Evolutionary conservation across 2,888 invertebrate species (phyloP).

Genomic region (Nymphalis urticae): DNA sequence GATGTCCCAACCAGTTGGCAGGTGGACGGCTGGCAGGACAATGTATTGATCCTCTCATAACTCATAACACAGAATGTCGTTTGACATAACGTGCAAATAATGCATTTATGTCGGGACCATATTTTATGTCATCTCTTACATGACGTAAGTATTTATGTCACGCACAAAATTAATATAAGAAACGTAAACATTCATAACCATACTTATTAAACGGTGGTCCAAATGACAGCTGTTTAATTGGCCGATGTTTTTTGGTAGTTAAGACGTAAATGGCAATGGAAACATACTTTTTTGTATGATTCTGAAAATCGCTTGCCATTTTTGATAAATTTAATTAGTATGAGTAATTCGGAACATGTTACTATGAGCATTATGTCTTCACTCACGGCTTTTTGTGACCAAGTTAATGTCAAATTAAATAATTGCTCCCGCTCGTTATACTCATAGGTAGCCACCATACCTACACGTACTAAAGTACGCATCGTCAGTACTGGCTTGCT

Average conservation of each 20-base stretch:
- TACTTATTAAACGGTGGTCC: background rate
- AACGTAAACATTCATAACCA: slow-evolving; percentile 2
- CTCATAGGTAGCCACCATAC: background rate
- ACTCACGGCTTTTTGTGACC: slow-evolving; percentile 2
- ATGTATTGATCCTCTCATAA: slow-evolving; percentile 31
- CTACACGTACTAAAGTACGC: background rate
- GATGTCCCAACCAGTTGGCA: slow-evolving; percentile 36
- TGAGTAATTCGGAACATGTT: slow-evolving; percentile 6
- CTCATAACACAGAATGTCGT: slow-evolving; percentile 31
- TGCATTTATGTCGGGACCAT: slow-evolving; percentile 7
- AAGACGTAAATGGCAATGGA: background rate
- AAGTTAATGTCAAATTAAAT: background rate
- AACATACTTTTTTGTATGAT: background rate
- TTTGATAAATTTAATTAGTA: background rate
- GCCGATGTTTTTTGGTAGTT: background rate
- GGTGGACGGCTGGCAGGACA: slow-evolving; percentile 28
- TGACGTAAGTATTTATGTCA: background rate
- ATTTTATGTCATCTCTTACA: background rate
- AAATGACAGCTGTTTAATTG: background rate
- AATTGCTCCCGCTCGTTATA: background rate
- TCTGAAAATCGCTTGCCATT: background rate
- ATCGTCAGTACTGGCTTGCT: background rate
- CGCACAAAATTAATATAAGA: background rate
- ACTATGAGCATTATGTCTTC: slow-evolving; percentile 1
- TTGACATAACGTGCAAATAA: slow-evolving; percentile 21